A percentile compares a stretch with the other conserved stretches of the same genome.
Conservation (phyloP, 2,113 vertebrate genomes). For the Etheostoma cragini region DNA sequence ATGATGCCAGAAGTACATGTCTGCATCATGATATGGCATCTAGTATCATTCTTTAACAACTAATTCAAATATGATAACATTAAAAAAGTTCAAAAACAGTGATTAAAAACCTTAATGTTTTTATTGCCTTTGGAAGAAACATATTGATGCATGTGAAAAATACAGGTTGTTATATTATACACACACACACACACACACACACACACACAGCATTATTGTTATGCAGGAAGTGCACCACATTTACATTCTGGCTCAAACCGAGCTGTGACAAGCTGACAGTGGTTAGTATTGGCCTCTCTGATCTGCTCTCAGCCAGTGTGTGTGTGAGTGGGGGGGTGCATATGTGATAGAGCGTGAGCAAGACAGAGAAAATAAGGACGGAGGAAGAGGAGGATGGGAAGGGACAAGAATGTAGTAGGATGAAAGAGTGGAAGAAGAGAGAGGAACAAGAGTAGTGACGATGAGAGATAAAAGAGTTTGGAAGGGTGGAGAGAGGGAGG, state of each 20-base stretch:
- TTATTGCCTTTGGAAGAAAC: not conserved
- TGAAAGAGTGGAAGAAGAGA: conserved; percentile 35
- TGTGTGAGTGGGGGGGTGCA: conserved; percentile 39
- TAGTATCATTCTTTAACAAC: not conserved
- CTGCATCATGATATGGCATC: not conserved
- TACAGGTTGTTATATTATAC: conserved; percentile 12
- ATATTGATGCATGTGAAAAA: not conserved
- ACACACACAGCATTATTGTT: conserved; percentile 50
- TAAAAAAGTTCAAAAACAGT: no score
- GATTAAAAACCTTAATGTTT: not conserved
- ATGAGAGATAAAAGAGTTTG: conserved; percentile 40
- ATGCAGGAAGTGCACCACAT: conserved; percentile 67
- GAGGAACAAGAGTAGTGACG: conserved; percentile 4
- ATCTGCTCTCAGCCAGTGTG: conserved; percentile 58
- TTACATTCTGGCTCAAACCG: conserved; percentile 68
- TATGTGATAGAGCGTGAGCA: conserved; percentile 1
- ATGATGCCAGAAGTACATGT: conserved; percentile 14
- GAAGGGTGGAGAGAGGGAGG: conserved; percentile 30
- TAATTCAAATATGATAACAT: not conserved
- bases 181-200: conserved; percentile 14
- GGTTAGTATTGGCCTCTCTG: conserved; percentile 70
- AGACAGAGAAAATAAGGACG: conserved; percentile 44
- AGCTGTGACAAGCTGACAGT: conserved; percentile 74
- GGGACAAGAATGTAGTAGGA: conserved; percentile 58
- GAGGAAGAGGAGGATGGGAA: conserved; percentile 52